These are phyloP conservation scores for Pseudachorutes palmiensis DNA, from an alignment of 1,140 invertebrate genomes.

Conservation along the genomic window DNA sequence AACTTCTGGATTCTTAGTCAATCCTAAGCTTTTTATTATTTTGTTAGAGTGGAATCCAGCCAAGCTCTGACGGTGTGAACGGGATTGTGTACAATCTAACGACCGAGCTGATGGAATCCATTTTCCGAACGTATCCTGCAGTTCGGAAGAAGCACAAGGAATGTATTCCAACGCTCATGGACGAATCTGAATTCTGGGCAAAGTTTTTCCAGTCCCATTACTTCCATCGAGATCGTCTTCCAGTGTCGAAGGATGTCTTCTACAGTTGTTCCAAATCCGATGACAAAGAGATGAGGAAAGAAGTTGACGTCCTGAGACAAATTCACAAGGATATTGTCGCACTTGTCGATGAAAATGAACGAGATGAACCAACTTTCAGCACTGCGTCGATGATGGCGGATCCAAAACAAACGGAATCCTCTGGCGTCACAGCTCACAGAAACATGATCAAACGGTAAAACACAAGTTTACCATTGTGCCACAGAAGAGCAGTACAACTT, in stretches of 20 bases:
- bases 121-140: slow-evolving; percentile 98
- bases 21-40: neutral
- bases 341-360: neutral
- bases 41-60: slow-evolving; percentile 78
- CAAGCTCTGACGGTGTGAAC: slow-evolving; percentile 93
- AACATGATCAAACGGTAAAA: slow-evolving; percentile 75
- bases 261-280: slow-evolving; percentile 94
- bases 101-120: slow-evolving; percentile 90
- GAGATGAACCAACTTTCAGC: neutral
- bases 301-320: slow-evolving; percentile 23
- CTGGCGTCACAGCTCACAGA: slow-evolving; percentile 57
- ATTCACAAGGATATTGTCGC: slow-evolving; percentile 20
- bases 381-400: slow-evolving; percentile 12
- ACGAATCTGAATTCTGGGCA: slow-evolving; percentile 97
- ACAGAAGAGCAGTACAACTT: slow-evolving; percentile 10
- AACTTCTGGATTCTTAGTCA: slow-evolving; percentile 9
- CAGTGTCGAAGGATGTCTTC: slow-evolving; percentile 81
- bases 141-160: slow-evolving; percentile 95
- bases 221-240: slow-evolving; percentile 93
- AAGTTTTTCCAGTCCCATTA: slow-evolving; percentile 99
- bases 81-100: slow-evolving; percentile 96
- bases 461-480: neutral
- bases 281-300: slow-evolving; percentile 55
- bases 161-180: slow-evolving; percentile 89
- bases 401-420: slow-evolving; percentile 32